Evolutionary conservation across 2,888 invertebrate species (phyloP), one percentile per base, ranked within the genome.

Genomic region (Epicampocera succincta): DNA sequence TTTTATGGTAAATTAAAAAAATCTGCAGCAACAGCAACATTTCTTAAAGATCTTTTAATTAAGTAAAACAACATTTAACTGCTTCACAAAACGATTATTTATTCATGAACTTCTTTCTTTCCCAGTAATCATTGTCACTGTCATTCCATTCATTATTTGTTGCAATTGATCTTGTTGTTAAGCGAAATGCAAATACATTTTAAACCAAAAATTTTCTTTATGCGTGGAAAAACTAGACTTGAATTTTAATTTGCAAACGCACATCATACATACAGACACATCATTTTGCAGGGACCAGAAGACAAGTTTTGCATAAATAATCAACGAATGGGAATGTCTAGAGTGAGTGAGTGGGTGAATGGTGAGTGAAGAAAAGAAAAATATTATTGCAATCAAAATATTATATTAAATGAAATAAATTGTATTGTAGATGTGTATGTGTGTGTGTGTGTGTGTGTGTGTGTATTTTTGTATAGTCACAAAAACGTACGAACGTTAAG

Each of bases 281-380:
- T 25, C 40, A 44, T 65, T 72, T 58, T 63, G 72, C 29, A 52
- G 29, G 60, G 56, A 50, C 54, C 60, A 71, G 40, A 54, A 33
- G 33, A 80, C 77, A 69, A 81, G 60, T 69, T 77, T 58, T 77
- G 81, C 72, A 81, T 81, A 72, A 76, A 68, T 68, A 76, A 80
- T 69, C 50, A 75, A 38, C 38, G 11, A 6, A 33, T 42, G 42
- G 4, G 12, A n/a, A 50, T 44, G 60, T 60, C 17, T 44, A 50
- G 60, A 29, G n/a, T n/a, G n/a, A n/a, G n/a, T n/a, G 56, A 38
- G 46, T 56, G 44, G 56, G 56, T 17, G 52, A 63, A 38, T 65
- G 15, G 46, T 19, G 17, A 56, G 54, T 19, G 40, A 69, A 19
- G 44, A 33, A 54, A 17, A 50, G 3, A 38, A 54, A 66, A 48